Conservation (phyloP, 2,888 invertebrate species). For the Alviniconcha strummeri region DNA sequence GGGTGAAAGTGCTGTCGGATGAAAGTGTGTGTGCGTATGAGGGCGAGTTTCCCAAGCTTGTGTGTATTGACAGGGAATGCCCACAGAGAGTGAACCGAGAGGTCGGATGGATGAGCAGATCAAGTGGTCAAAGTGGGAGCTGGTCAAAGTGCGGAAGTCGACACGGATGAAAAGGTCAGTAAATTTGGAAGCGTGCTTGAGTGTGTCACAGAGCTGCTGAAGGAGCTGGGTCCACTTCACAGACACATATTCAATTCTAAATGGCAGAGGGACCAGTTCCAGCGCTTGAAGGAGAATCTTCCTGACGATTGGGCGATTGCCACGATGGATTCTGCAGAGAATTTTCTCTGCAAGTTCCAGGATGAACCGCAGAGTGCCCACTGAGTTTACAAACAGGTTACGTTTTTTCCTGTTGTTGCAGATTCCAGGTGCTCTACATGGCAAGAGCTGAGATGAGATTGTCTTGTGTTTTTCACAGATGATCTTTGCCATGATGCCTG, state of each 20-base stretch:
- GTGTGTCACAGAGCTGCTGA: not conserved
- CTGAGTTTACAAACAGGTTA: constrained; percentile 29
- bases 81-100: too few relatives aligned
- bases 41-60: not conserved
- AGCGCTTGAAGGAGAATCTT: not conserved
- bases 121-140: not conserved
- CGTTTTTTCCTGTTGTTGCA: constrained; percentile 23
- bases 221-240: constrained; percentile 2
- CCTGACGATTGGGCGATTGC: constrained; percentile 25
- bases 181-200: constrained; percentile 11
- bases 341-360: constrained; percentile 27
- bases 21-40: constrained; percentile 13
- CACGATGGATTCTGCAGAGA: constrained; percentile 29
- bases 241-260: constrained; percentile 5
- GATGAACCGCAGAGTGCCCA: constrained; percentile 33
- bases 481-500: constrained; percentile 10
- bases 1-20: not conserved
- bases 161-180: not conserved
- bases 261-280: constrained; percentile 21
- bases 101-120: not conserved
- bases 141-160: not conserved
- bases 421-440: constrained; percentile 7
- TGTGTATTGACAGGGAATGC: not conserved
- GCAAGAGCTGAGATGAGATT: not conserved
- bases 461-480: constrained; percentile 14